A percentile compares a stretch with the other conserved stretches of the same genome.
Conservation (phyloP, 2,888 invertebrate species). For the Plagodis pulveraria region DNA sequence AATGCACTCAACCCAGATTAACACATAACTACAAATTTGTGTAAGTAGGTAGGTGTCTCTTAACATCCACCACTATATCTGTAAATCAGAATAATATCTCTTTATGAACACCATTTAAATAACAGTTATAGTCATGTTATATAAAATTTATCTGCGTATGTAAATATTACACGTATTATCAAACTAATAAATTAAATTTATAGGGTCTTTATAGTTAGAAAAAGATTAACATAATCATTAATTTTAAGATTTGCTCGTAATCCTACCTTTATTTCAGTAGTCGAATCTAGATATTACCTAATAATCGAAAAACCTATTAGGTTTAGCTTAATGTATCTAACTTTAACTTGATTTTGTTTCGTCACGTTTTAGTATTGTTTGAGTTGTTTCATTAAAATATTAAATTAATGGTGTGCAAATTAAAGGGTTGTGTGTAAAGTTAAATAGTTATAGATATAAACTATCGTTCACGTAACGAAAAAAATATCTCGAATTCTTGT, state of each 20-base stretch:
- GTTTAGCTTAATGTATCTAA: conserved; percentile 44
- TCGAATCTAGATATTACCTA: conserved; percentile 70
- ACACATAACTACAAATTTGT: too few relatives aligned
- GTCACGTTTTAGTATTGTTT: conserved; percentile 57
- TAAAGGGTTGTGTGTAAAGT: conserved; percentile 85
- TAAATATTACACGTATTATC: conserved; percentile 75
- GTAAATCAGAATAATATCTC: too few relatives aligned
- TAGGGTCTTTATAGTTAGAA: conserved; percentile 74
- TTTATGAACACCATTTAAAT: conserved; percentile 52
- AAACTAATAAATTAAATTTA: conserved; percentile 79
- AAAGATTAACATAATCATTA: conserved; percentile 82
- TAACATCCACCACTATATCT: too few relatives aligned
- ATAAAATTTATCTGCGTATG: conserved; percentile 67
- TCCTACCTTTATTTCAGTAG: conserved; percentile 76
- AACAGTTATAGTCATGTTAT: conserved; percentile 70
- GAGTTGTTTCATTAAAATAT: conserved; percentile 65
- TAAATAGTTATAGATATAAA: conserved; percentile 81
- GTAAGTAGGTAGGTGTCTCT: too few relatives aligned
- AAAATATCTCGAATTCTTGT: conserved; percentile 55
- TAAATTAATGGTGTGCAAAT: conserved; percentile 81
- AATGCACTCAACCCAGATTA: too few relatives aligned
- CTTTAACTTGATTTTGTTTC: conserved; percentile 51
- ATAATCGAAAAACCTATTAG: conserved; percentile 61
- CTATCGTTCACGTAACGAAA: conserved; percentile 67
- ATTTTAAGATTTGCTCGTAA: conserved; percentile 75